Conservation (phyloP, 1,140 invertebrate genomes). For the Neodiprion pinetum region DNA sequence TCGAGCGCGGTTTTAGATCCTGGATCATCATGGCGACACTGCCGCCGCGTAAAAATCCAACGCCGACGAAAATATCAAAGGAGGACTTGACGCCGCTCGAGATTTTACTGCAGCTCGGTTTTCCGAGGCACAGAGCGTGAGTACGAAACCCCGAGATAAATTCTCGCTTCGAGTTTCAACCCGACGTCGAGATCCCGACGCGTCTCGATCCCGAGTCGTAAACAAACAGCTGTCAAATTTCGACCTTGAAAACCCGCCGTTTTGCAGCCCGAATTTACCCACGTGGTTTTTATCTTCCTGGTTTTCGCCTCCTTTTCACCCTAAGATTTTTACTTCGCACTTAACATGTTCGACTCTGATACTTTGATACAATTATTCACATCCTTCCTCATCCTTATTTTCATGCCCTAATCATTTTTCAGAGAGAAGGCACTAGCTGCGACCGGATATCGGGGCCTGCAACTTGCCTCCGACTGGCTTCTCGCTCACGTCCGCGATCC, state of each 20-base stretch:
- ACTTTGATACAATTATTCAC: constrained; percentile 13
- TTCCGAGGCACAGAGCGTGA: constrained; percentile 86
- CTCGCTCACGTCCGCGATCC: constrained; percentile 87
- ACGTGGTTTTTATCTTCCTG: constrained; percentile 10
- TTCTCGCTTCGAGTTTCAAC: no score
- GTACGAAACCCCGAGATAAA: constrained; percentile 43
- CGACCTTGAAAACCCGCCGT: neutral
- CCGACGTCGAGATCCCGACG: neutral
- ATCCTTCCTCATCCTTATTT: constrained; percentile 5
- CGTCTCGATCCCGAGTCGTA: constrained; percentile 27
- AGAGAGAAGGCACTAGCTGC: constrained; percentile 89
- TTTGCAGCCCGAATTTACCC: neutral
- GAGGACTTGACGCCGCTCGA: constrained; percentile 78
- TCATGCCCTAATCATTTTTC: constrained; percentile 23
- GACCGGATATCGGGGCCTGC: constrained; percentile 85
- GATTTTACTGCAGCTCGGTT: constrained; percentile 85
- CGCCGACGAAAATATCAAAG: constrained; percentile 73
- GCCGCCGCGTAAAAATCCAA: constrained; percentile 73
- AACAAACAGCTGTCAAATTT: constrained; percentile 50
- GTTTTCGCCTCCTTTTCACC: constrained; percentile 6
- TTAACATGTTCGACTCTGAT: constrained; percentile 4
- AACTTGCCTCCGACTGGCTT: constrained; percentile 89
- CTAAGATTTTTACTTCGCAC: neutral
- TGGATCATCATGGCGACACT: constrained; percentile 67
- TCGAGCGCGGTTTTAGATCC: no score